phyloP scores from a whole-genome alignment of 2,797 vertebrate species.

The Phalloptychus januarius region DNA sequence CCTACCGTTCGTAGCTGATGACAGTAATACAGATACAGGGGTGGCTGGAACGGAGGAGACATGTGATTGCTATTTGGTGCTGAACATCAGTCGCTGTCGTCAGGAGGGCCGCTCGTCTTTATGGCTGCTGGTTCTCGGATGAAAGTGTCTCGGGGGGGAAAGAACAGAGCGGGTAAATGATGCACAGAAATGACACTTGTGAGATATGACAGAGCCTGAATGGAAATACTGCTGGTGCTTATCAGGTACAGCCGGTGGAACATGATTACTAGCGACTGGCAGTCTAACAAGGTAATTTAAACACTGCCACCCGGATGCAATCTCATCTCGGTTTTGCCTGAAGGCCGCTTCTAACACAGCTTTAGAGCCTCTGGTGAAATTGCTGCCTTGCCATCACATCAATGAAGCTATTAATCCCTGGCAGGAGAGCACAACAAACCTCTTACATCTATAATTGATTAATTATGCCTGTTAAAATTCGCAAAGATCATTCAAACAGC shows the following conservation, averaged over 20 bases:
- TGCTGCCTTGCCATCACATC: slow-evolving; percentile 30
- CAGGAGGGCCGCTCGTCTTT: slow-evolving; percentile 31
- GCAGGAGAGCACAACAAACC: slow-evolving; percentile 48
- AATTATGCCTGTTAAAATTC: slow-evolving; percentile 50
- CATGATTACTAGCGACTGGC: slow-evolving; percentile 40
- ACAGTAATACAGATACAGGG: slow-evolving; percentile 54
- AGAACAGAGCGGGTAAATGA: slow-evolving; percentile 49
- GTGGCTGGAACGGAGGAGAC: slow-evolving; percentile 26
- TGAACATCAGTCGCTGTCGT: slow-evolving; percentile 41
- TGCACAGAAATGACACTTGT: slow-evolving; percentile 52
- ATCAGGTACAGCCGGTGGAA: slow-evolving; percentile 49
- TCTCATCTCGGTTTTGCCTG: slow-evolving; percentile 16
- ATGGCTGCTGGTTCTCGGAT: slow-evolving; percentile 34
- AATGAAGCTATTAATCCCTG: slow-evolving; percentile 63
- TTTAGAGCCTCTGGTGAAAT: slow-evolving; percentile 28
- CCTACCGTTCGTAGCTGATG: slow-evolving; percentile 25
- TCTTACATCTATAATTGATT: slow-evolving; percentile 62
- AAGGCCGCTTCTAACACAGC: slow-evolving; percentile 10
- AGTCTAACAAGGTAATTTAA: slow-evolving; percentile 38
- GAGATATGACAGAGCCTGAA: slow-evolving; percentile 41
- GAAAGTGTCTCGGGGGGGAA: slow-evolving; percentile 19
- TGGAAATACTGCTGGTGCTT: slow-evolving; percentile 41
- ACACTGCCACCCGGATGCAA: slow-evolving; percentile 18
- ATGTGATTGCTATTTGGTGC: slow-evolving; percentile 46
- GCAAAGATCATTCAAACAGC: slow-evolving; percentile 33